Base-by-base conservation (phyloP, 2,888 invertebrate genomes). In the Drosophila pseudotalamancana region DNA sequence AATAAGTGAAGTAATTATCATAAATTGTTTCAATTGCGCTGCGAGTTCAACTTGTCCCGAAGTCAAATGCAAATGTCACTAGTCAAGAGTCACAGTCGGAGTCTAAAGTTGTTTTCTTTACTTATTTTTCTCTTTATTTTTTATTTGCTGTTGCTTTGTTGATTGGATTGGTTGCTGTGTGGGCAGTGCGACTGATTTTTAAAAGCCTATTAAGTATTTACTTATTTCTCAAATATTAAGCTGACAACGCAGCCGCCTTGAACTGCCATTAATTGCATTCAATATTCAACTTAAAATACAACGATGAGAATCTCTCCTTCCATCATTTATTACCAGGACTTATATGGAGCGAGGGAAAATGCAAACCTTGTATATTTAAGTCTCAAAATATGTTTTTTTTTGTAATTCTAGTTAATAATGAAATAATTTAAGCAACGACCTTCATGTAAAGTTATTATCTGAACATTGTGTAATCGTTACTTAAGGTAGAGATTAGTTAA, bases 1-100 rank as follows among this genome's bases (percentile, higher is more conserved):
- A 78, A 66, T 78, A 74, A 66, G 43, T 77, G 78, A 23, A 35
- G 57, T 46, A 80, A 84, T 74, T 84, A 81, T 48, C 74, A 78
- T 69, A 75, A 72, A 67, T 73, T 60, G 56, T 65, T 67, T 80
- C 57, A 72, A 73, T 73, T 77, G 56, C 32, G 18, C 61, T 43
- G 21, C 19, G 49, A 61, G 57, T 64, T 59, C 59, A 64, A 63
- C 53, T 53, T 43, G 32, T 42, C 39, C 11, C 39, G 11, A n/a
- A 61, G 60, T 63, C 50, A 56, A 59, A 68, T 81, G 79, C 82
- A 70, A 71, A 82, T 77, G 55, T 59, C 79, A 63, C 29, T 43
- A 45, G 43, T 42, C 31, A 37, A 59, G 40, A 71, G 34, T 2
- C 29, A 11, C 57, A 55, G 11, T 12, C 21, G 12, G 40, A 66